Evolutionary conservation across 2,113 vertebrate genomes (phyloP).

Genomic region (Leucoraja erinaceus): DNA sequence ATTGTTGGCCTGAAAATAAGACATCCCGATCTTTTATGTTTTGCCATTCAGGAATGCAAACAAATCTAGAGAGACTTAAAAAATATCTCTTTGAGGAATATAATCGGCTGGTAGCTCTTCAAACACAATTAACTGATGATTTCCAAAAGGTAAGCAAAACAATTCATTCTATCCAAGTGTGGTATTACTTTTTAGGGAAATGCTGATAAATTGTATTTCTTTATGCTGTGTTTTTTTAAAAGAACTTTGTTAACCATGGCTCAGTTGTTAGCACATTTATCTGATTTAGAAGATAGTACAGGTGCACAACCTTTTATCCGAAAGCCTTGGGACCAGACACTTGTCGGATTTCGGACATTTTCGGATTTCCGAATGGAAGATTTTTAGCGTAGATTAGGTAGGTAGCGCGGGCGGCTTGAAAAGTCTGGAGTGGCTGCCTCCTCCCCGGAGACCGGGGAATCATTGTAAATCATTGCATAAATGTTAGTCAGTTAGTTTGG

Average conservation of each 20-base stretch:
- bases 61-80: constrained; percentile 61
- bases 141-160: constrained; percentile 54
- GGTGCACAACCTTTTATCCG: too few relatives aligned
- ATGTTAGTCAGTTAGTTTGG: too few relatives aligned
- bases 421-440: too few relatives aligned
- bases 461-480: too few relatives aligned
- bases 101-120: constrained; percentile 58
- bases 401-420: too few relatives aligned
- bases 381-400: too few relatives aligned
- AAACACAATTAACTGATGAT: constrained; percentile 54
- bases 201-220: neutral
- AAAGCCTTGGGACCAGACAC: too few relatives aligned
- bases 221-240: neutral
- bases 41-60: constrained; percentile 56
- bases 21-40: constrained; percentile 4
- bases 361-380: too few relatives aligned
- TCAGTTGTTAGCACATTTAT: neutral
- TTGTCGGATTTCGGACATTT: too few relatives aligned
- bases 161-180: neutral
- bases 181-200: neutral
- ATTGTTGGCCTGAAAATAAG: neutral
- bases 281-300: neutral
- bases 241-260: neutral
- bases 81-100: constrained; percentile 64
- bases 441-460: too few relatives aligned